Base-by-base conservation (phyloP, 2,113 vertebrate species). In the Elephas maximus region DNA sequence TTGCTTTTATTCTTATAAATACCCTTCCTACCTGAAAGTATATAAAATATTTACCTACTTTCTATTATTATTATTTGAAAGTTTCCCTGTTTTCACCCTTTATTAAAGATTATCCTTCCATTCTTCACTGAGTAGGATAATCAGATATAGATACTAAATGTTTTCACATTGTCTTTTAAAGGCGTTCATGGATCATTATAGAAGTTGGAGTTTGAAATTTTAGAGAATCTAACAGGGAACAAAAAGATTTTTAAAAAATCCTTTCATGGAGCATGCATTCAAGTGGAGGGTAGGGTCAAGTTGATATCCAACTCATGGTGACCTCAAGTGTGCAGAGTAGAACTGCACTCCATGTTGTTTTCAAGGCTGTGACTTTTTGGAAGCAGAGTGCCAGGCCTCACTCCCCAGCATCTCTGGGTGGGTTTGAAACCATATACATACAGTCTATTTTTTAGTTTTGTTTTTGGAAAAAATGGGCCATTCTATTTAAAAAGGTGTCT, bases 401-500 rank as follows among this genome's bases (percentile, higher is more conserved):
- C 67, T 33, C 33, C 67, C 30, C 11, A 69, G 30, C 67, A 69
- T 83, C 67, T 85, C 44, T 82, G 23, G 33, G 18, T 92, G 53
- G 44, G 60, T 78, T 44, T 85, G 28, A 45, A n/a, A 77, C 17
- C 24, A 10, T 15, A 2, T 74, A 51, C 8, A 45, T 63, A 6
- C 10, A 80, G 9, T 17, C 9, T 76, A 63, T 74, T 6, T 33
- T 14, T 93, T 73, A 26, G 37, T 37, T 89, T 80, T 91, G 91
- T 79, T 81, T 89, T 71, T 95, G n/a, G 3, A 89, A 60, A 93
- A 81, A 88, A 92, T 60, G 48, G n/a, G 60, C 28, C 44, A 60
- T 57, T 85, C 44, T 28, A 8, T 33, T 79, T 73, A 14, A 90
- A 90, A 90, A 26, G 15, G 14, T 51, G 2, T 8, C 71, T 57